Conservation (phyloP, 2,113 vertebrate species). For the Albula glossodonta region DNA sequence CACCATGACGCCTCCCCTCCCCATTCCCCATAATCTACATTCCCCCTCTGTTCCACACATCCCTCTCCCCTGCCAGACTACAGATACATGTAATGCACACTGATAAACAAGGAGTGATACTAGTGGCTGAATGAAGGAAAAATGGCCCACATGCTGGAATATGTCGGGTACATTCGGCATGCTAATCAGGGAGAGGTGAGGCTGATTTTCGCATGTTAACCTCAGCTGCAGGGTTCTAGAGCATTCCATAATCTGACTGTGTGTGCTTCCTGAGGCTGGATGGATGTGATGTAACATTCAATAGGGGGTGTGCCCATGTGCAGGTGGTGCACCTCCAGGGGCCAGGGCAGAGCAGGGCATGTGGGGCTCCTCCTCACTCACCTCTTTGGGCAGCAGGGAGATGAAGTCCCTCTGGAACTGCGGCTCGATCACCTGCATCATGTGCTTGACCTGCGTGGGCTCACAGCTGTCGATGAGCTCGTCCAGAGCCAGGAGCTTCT, state of each 20-base stretch:
- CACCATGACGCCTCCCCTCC: neutral
- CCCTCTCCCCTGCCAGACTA: neutral
- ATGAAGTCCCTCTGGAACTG: slow-evolving; percentile 99
- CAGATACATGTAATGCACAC: no score
- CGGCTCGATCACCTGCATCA: slow-evolving; percentile 99
- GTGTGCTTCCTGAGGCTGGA: no score
- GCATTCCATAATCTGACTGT: no score
- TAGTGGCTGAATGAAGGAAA: no score
- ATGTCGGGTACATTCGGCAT: no score
- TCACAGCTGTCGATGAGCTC: slow-evolving; percentile 98
- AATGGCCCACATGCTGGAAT: no score
- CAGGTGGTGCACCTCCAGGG: no score
- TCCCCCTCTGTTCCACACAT: neutral
- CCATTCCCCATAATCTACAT: neutral
- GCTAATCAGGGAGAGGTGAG: no score
- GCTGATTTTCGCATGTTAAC: no score
- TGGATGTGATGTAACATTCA: no score
- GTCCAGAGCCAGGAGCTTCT: slow-evolving; percentile 97
- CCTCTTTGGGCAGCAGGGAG: slow-evolving; percentile 98
- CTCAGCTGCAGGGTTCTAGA: no score
- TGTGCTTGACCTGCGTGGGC: slow-evolving; percentile 98
- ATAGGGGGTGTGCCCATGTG: neutral
- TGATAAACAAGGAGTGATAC: no score
- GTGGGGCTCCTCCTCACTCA: slow-evolving; percentile 58
- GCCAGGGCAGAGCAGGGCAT: neutral